Percentiles rank a stretch among this genome's conserved stretches.
Conservation (phyloP, 2,888 invertebrate genomes). For the Steinernema carpocapsae region DNA sequence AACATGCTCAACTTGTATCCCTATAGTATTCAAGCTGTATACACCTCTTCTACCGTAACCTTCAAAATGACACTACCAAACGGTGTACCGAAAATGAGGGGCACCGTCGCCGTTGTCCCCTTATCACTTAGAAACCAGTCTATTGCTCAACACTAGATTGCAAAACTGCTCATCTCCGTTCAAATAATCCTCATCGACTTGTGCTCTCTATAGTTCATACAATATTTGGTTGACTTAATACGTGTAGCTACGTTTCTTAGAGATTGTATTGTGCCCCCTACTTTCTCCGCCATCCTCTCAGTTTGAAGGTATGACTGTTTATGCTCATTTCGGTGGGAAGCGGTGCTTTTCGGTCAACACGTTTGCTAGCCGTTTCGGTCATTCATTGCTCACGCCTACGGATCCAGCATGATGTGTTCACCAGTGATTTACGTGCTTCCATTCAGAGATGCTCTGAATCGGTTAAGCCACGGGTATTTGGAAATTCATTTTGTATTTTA, state of each 20-base stretch:
- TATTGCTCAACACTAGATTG: slow-evolving; percentile 9
- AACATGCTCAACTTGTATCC: background rate
- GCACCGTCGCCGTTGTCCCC: no score
- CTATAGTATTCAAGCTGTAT: no score
- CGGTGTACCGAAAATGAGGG: no score
- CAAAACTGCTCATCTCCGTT: slow-evolving; percentile 25
- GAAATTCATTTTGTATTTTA: slow-evolving; percentile 21
- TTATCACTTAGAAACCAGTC: no score
- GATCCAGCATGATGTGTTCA: background rate
- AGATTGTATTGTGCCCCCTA: background rate
- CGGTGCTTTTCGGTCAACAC: slow-evolving; percentile 5
- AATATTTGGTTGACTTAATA: slow-evolving; percentile 9
- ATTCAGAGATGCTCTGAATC: slow-evolving; percentile 3
- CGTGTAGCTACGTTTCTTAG: slow-evolving; percentile 24
- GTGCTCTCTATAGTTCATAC: background rate
- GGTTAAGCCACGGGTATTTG: slow-evolving; percentile 31
- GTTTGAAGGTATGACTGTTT: slow-evolving; percentile 1
- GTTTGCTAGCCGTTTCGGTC: background rate
- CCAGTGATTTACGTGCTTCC: slow-evolving; percentile 11
- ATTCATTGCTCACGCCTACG: slow-evolving; percentile 6
- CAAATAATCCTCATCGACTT: background rate
- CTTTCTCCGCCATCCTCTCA: background rate
- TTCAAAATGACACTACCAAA: no score
- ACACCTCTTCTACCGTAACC: no score
- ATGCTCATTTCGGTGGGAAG: background rate